Evolutionary conservation across 2,113 vertebrate genomes (phyloP), one percentile per base, ranked within the genome.

Genomic region (Panurus biarmicus): DNA sequence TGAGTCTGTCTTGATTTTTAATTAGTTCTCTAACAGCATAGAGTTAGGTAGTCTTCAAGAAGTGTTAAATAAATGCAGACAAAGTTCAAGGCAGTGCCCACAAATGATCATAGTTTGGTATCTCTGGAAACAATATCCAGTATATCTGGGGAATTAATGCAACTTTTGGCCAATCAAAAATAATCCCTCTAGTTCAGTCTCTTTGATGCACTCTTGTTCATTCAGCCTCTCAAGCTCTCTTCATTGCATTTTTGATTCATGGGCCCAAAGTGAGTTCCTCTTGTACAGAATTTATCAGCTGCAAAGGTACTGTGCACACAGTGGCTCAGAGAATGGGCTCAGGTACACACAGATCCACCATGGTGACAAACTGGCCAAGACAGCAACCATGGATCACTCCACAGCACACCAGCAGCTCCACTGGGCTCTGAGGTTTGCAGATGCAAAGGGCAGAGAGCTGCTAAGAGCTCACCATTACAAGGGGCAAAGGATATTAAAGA

Each of bases 291-390:
- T 7, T n/a, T 10, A 44, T 25, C 69, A 57, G 53, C 36, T 50
- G 12, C 25, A 33, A 31, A 53, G 83, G 36, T 54, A 11, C 24
- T 2, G n/a, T 5, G 5, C 14, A 23, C 13, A 8, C 20, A 25
- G 10, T 0, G 8, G 73, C 56, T 56, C 3, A 0, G 26, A 29
- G 21, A 67, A n/a, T 0, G 0, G 36, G 22, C 47, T 91, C 54
- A 51, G n/a, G 56, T 5, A 16, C 15, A 9, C 17, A 10, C 6
- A 15, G 33, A 31, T 3, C 45, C 25, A 29, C 14, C 5, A 1
- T 0, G 44, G 47, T 2, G 50, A 38, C 69, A n/a, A 22, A 12
- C 16, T 4, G 29, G 42, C 29, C 35, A 10, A 33, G n/a, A 12
- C 25, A 18, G 14, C 57, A 38, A 7, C 35, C n/a, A 15, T 0